Evolutionary conservation across 53 echinoderm and acorn worm species (phyloP), one percentile per base, ranked within the genome.

Genomic region (Glandiceps talaboti): DNA sequence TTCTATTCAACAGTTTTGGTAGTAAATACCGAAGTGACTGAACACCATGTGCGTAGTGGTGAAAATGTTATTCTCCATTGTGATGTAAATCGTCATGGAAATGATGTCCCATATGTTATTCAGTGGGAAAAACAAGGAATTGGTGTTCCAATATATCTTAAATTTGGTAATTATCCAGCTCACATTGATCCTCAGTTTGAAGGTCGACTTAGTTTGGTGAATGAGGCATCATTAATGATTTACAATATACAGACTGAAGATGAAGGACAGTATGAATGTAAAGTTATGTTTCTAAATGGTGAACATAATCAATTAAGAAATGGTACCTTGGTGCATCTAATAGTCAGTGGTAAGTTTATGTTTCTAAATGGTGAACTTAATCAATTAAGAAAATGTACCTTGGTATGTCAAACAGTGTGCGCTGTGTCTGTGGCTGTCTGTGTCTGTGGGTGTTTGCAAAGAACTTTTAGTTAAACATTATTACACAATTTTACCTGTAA

Each of bases 191-290:
- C 77, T 1, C 89, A 80, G 79, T 94, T 83, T 45, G n/a, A 77
- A 14, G 91, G 88, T 30, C 73, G 94, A 20, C 87, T 86, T 26
- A 74, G 73, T 14, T 76, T 88, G 26, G 79, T 29, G 0, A 30
- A 84, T 0, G 86, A 82, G 25, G 76, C 87, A 1, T 84, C 88
- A 0, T 82, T 96, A 14, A 79, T 74, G 79, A 92, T 95, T n/a
- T 74, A 77, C 1, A 75, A 82, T 1, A 79, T 90, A 12, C 78
- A 73, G 0, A 32, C 76, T 0, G 87, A 86, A 31, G 96, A 96
- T 80, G 92, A 90, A 0, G 96, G 96, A 0, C 82, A 74, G 81
- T 96, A 90, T 32, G 85, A 90, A 33, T 96, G 96, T 72, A 87
- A 91, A 84, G 79, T 94, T 30, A 83, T 91, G 1, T 85, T 87